Base-by-base conservation (phyloP, 2,797 vertebrate genomes). In the Schizopygopsis malacanthus region DNA sequence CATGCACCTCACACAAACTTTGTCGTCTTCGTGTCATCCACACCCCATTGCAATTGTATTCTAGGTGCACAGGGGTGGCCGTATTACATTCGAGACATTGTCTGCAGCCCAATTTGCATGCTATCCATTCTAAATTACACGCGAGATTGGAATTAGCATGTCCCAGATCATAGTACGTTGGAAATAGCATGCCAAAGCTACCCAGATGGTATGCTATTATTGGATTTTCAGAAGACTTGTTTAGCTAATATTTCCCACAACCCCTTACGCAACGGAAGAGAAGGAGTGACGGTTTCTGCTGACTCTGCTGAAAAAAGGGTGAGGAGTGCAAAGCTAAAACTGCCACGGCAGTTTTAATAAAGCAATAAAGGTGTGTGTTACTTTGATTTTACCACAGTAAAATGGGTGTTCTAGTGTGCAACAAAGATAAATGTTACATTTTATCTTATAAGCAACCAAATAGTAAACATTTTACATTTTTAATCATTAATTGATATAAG, bases 1-100 rank as follows among this genome's bases (percentile, higher is more conserved):
- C 65, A 37, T 20, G 33, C 65, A 70, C 63, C 71, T 84, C 77
- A 86, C 61, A 76, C 81, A 79, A 82, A 89, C 72, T 9, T 70
- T 59, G 87, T 79, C 85, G 3, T 84, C 25, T 43, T 25, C 15
- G 59, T 70, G 67, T 83, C 72, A 59, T 86, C 54, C 82, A 77
- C 67, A 79, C 28, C 69, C 43, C 45, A 20, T 54, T 65, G 25
- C 69, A 70, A 67, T 22, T 67, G 61, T 4, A 67, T 37, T 63
- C 8, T 45, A n/a, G 56, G 77, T 45, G 41, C 77, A 11, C 39
- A 28, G 56, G 15, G 56, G n/a, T 43, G 39, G 12, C 54, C 22
- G 2, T 15, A 79, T 79, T 61, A 61, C 76, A 61, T 61, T 79
- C n/a, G 7, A 79, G 22, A 41, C 54, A 25, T 45, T 43, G 39